phyloP scores from a whole-genome alignment of 2,113 vertebrate species.

The Bucco capensis region DNA sequence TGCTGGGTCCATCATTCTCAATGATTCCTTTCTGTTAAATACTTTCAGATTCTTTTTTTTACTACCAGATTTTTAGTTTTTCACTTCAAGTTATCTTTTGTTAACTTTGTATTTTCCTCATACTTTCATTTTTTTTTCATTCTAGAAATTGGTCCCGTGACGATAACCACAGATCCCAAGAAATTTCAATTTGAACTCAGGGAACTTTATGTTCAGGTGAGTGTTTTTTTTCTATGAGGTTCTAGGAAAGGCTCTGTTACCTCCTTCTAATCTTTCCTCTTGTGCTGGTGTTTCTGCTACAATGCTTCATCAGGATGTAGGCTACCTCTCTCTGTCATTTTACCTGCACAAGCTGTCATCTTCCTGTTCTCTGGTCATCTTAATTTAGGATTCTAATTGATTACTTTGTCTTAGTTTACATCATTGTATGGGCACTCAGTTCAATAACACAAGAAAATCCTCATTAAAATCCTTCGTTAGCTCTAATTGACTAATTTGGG shows the following conservation, averaged over 20 bases:
- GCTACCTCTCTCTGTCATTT: not conserved
- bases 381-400: not conserved
- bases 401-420: not conserved
- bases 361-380: not conserved
- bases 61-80: not conserved
- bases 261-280: not conserved
- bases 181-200: slow-evolving; percentile 97
- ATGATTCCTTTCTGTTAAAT: not conserved
- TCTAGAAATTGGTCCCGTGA: slow-evolving; percentile 96
- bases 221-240: not conserved
- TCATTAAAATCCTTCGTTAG: not conserved
- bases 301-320: not conserved
- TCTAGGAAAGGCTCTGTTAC: not conserved
- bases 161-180: slow-evolving; percentile 96
- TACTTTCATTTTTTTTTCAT: not conserved
- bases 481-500: not conserved
- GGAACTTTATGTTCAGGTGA: slow-evolving; percentile 97
- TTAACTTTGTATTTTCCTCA: not conserved
- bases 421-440: not conserved
- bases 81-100: not conserved
- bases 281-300: not conserved
- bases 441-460: not conserved
- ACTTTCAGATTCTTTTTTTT: not conserved
- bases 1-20: not conserved
- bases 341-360: not conserved